phyloP scores from a whole-genome alignment of 2,888 invertebrate species.

The Phortica magna region DNA sequence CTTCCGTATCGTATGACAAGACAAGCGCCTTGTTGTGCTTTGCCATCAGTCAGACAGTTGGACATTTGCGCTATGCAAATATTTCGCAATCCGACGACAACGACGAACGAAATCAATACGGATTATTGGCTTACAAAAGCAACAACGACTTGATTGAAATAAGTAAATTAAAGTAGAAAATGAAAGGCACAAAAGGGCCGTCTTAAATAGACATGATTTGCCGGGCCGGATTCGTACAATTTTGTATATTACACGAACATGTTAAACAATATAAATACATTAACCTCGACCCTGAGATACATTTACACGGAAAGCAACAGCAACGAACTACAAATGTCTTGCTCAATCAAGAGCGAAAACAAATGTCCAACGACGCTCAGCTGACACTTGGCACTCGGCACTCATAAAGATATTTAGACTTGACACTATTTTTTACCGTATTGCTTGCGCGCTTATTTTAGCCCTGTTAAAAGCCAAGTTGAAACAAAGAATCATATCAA shows the following conservation, averaged over 20 bases:
- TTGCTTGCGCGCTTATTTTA: constrained; percentile 9
- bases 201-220: too few relatives aligned
- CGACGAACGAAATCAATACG: constrained; percentile 45
- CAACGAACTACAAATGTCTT: constrained; percentile 38
- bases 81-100: constrained; percentile 45
- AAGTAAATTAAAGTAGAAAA: not conserved
- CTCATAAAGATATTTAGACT: constrained; percentile 58
- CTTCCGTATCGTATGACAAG: not conserved
- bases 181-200: constrained; percentile 37
- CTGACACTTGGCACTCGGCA: constrained; percentile 47
- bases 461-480: not conserved
- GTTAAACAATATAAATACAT: constrained; percentile 41
- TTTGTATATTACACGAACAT: not conserved
- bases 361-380: not conserved
- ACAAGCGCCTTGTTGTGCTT: not conserved
- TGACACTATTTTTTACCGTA: constrained; percentile 54
- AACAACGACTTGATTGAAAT: not conserved
- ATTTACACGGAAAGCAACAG: not conserved
- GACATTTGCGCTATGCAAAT: constrained; percentile 48
- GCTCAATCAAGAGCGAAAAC: constrained; percentile 43
- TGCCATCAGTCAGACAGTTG: not conserved
- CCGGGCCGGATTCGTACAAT: too few relatives aligned
- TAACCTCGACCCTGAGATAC: not conserved
- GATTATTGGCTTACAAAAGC: constrained; percentile 40
- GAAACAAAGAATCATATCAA: not conserved